Percentiles rank a stretch among this genome's conserved stretches.
Evolutionary conservation across 2,888 invertebrate species (phyloP).

Genomic region (Drosophila longiperda): DNA sequence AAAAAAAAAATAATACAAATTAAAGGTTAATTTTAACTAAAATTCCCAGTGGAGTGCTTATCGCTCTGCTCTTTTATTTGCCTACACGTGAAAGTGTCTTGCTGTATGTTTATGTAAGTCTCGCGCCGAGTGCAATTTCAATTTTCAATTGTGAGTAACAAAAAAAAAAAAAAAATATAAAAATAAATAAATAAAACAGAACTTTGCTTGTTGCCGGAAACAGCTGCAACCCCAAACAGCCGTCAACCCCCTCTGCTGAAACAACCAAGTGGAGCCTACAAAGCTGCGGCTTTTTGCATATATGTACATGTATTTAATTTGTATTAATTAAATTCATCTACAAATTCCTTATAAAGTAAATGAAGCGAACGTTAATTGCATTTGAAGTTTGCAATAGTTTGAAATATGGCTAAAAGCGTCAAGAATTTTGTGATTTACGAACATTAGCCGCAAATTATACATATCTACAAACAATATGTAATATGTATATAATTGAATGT

Average conservation of each 20-base stretch:
- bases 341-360: constrained; percentile 37
- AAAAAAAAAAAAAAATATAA: not conserved
- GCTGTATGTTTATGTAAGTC: constrained; percentile 63
- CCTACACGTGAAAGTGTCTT: constrained; percentile 57
- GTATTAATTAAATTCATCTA: not conserved
- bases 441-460: not conserved
- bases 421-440: constrained; percentile 14
- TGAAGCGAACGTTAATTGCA: constrained; percentile 45
- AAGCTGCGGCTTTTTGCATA: constrained; percentile 20
- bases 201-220: constrained; percentile 56
- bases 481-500: not conserved
- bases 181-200: not conserved
- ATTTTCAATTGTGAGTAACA: constrained; percentile 13
- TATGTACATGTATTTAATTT: constrained; percentile 15
- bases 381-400: constrained; percentile 36
- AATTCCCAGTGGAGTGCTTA: not conserved
- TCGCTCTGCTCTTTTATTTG: not conserved
- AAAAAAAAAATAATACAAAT: not conserved
- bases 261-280: constrained; percentile 2
- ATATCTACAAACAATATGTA: not conserved
- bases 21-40: not conserved
- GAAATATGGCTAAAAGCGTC: constrained; percentile 32
- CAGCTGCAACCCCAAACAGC: not conserved
- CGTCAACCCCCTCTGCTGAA: not conserved
- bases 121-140: constrained; percentile 25